These are phyloP conservation scores for Acanthornis magna DNA, from an alignment of 2,797 vertebrate genomes.

Conservation along the genomic window DNA sequence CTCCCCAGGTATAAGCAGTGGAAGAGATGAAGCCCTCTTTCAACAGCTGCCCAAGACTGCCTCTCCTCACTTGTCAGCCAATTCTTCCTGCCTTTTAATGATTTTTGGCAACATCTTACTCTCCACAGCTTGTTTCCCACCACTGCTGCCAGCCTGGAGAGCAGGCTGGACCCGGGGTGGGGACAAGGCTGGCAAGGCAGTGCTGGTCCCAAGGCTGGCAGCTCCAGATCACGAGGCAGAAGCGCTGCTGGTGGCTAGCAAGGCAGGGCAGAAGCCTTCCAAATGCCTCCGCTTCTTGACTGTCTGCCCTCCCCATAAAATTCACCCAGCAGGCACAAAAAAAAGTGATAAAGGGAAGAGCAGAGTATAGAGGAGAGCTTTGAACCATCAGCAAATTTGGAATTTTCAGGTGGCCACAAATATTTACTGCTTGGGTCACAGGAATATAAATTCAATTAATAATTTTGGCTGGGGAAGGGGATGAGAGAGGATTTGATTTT, in stretches of 20 bases:
- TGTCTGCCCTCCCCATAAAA: not conserved
- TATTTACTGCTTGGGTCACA: not conserved
- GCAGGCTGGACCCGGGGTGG: not conserved
- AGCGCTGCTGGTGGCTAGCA: fast-evolving
- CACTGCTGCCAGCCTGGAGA: conserved; percentile 5
- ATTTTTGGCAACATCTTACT: not conserved
- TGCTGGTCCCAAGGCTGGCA: not conserved
- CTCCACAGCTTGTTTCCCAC: conserved; percentile 2
- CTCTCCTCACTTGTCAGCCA: conserved; percentile 25
- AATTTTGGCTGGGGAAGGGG: not conserved
- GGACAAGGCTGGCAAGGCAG: not conserved
- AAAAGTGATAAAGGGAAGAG: not conserved
- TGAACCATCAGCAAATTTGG: not conserved
- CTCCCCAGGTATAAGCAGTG: conserved; percentile 36
- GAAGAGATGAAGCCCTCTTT: conserved; percentile 33
- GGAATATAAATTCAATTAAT: not conserved
- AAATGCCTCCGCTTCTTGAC: not conserved
- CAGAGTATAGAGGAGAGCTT: not conserved
- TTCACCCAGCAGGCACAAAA: fast-evolving
- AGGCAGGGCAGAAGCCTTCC: not conserved
- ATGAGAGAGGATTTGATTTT: not conserved
- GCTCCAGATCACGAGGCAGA: not conserved
- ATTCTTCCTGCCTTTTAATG: conserved; percentile 37
- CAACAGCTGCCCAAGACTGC: conserved; percentile 39
- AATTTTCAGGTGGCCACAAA: not conserved